A percentile compares a stretch with the other conserved stretches of the same genome.
phyloP scores from a whole-genome alignment of 2,888 invertebrate genomes.

The Phorcus lineatus region DNA sequence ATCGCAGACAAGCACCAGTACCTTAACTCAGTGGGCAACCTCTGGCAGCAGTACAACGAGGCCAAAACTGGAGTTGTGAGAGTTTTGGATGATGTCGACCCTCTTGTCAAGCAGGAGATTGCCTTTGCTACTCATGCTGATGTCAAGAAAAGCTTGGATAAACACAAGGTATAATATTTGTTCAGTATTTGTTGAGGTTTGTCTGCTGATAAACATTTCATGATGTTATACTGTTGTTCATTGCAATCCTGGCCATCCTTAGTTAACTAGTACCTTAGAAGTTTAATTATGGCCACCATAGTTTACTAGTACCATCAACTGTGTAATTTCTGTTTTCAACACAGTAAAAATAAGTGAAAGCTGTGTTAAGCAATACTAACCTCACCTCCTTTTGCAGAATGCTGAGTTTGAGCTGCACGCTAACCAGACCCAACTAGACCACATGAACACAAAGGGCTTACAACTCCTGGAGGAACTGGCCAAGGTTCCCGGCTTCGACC shows the following conservation, averaged over 20 bases:
- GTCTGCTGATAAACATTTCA: too few relatives aligned
- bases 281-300: too few relatives aligned
- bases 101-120: slow-evolving; percentile 60
- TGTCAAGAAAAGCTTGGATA: slow-evolving; percentile 68
- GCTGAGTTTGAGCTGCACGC: slow-evolving; percentile 72
- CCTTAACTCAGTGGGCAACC: slow-evolving; percentile 54
- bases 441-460: slow-evolving; percentile 79
- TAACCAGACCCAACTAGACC: slow-evolving; percentile 82
- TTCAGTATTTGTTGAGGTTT: not conserved
- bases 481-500: slow-evolving; percentile 64
- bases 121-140: slow-evolving; percentile 58
- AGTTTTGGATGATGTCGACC: slow-evolving; percentile 60
- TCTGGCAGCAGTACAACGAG: slow-evolving; percentile 71
- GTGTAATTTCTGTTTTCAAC: too few relatives aligned
- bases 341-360: too few relatives aligned
- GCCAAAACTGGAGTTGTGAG: slow-evolving; percentile 59
- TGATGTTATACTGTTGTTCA: too few relatives aligned
- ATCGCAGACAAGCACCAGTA: slow-evolving; percentile 62
- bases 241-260: too few relatives aligned
- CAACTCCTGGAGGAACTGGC: slow-evolving; percentile 72
- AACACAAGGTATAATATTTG: slow-evolving; percentile 63
- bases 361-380: too few relatives aligned
- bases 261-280: too few relatives aligned
- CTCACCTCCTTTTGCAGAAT: slow-evolving; percentile 51
- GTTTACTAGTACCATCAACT: too few relatives aligned